phyloP scores from a whole-genome alignment of 2,113 vertebrate species.

The Sinocyclocheilus maitianheensis region DNA sequence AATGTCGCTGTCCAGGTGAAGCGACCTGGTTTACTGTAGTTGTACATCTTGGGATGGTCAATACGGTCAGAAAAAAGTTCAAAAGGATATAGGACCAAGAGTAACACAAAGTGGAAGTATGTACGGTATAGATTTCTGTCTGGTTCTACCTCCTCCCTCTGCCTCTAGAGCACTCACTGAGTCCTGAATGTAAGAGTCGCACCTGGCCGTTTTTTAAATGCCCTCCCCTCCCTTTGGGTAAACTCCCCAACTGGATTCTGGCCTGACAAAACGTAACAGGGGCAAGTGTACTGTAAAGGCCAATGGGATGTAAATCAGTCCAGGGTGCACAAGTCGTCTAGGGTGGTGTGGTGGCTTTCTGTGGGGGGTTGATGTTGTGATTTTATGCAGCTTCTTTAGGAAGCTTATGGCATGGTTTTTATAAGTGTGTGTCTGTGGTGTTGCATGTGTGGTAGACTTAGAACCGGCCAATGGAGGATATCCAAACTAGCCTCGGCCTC shows the following conservation, averaged over 20 bases:
- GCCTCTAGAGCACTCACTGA: not conserved
- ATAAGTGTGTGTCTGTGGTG: conserved; percentile 24
- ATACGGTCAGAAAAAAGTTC: not conserved
- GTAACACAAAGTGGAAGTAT: not conserved
- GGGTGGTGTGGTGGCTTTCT: conserved; percentile 22
- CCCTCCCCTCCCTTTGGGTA: conserved; percentile 50
- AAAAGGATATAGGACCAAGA: not conserved
- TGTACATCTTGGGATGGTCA: conserved; percentile 58
- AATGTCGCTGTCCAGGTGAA: conserved; percentile 71
- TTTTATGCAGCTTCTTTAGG: conserved; percentile 4
- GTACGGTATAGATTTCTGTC: not conserved
- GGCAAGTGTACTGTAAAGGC: conserved; percentile 3
- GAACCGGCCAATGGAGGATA: not conserved
- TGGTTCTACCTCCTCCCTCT: conserved; percentile 20
- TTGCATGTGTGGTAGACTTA: conserved; percentile 7
- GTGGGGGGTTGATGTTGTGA: conserved; percentile 8
- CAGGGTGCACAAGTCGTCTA: not conserved
- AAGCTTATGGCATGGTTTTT: not conserved
- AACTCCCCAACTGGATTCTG: conserved; percentile 53
- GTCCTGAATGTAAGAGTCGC: conserved; percentile 45
- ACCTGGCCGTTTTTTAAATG: conserved; percentile 63
- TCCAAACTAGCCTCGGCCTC: conserved; percentile 25
- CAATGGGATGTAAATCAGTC: conserved; percentile 28
- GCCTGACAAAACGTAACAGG: conserved; percentile 57
- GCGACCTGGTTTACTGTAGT: conserved; percentile 50